phyloP scores from a whole-genome alignment of 2,797 vertebrate genomes.

The Hoplostethus atlanticus region DNA sequence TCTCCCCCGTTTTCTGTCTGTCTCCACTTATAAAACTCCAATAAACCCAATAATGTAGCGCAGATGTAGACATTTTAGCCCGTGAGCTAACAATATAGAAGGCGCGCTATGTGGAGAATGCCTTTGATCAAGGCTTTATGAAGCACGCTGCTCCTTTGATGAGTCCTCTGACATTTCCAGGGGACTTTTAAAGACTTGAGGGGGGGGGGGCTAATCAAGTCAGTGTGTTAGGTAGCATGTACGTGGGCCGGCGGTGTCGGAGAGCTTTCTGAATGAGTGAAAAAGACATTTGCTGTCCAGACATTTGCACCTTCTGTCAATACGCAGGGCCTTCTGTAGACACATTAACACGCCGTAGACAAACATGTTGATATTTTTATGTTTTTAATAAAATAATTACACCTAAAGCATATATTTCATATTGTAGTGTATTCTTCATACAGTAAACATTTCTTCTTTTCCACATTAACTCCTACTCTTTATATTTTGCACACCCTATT shows the following conservation, averaged over 20 bases:
- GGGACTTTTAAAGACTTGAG: conserved; percentile 66
- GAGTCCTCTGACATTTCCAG: conserved; percentile 82
- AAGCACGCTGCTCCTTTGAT: conserved; percentile 71
- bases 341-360: too few relatives aligned
- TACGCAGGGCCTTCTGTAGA: not conserved
- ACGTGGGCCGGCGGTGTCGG: conserved; percentile 36
- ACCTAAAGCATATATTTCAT: too few relatives aligned
- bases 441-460: too few relatives aligned
- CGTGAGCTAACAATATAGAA: conserved; percentile 66
- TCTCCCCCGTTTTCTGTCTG: conserved; percentile 50
- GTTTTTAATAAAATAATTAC: too few relatives aligned
- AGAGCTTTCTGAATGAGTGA: conserved; percentile 45
- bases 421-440: too few relatives aligned
- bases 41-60: conserved; percentile 76
- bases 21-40: conserved; percentile 70
- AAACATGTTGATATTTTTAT: too few relatives aligned
- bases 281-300: conserved; percentile 1
- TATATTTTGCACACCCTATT: too few relatives aligned
- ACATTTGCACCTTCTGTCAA: not conserved
- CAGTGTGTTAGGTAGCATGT: conserved; percentile 62
- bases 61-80: conserved; percentile 75
- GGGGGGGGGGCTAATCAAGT: conserved; percentile 64
- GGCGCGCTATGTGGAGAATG: conserved; percentile 78
- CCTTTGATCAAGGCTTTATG: conserved; percentile 82
- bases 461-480: too few relatives aligned